Percentiles rank a stretch among this genome's conserved stretches.
phyloP scores from a whole-genome alignment of 23 tunicate genomes.

The Clavelina lepadiformis region DNA sequence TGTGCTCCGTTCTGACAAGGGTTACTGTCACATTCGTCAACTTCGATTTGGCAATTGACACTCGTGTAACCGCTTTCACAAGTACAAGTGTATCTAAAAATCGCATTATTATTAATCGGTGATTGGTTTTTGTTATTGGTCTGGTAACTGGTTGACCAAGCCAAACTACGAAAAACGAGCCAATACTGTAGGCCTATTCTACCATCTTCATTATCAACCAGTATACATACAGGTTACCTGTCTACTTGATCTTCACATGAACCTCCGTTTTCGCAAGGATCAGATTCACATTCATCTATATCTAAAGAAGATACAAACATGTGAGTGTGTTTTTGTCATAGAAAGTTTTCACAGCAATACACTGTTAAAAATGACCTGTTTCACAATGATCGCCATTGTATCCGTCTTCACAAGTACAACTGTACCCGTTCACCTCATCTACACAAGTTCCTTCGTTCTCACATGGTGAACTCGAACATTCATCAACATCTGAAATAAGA shows the following conservation, averaged over 20 bases:
- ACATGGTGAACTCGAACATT: no score
- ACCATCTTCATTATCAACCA: no score
- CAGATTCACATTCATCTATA: conserved; percentile 37
- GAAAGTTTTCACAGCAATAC: no score
- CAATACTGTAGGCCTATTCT: no score
- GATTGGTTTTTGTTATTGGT: no score
- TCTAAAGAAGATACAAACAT: conserved; percentile 13
- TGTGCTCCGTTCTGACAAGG: conserved; percentile 72
- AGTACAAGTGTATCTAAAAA: conserved; percentile 21
- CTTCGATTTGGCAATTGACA: conserved; percentile 20
- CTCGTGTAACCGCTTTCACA: conserved; percentile 34
- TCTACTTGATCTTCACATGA: conserved; percentile 28
- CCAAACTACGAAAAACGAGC: no score
- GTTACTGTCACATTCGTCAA: conserved; percentile 60
- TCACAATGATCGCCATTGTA: conserved; percentile 24
- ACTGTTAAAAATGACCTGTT: no score
- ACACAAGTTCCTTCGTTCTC: conserved; percentile 6
- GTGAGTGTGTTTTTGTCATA: no score
- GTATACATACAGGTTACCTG: no score
- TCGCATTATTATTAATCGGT: background rate
- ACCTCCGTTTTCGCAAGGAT: conserved; percentile 54
- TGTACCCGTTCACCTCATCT: conserved; percentile 5
- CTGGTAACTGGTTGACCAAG: no score
- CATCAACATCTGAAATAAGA: no score
- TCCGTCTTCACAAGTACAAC: conserved; percentile 17